phyloP scores from a whole-genome alignment of 2,888 invertebrate genomes.

The Meteorus colon region DNA sequence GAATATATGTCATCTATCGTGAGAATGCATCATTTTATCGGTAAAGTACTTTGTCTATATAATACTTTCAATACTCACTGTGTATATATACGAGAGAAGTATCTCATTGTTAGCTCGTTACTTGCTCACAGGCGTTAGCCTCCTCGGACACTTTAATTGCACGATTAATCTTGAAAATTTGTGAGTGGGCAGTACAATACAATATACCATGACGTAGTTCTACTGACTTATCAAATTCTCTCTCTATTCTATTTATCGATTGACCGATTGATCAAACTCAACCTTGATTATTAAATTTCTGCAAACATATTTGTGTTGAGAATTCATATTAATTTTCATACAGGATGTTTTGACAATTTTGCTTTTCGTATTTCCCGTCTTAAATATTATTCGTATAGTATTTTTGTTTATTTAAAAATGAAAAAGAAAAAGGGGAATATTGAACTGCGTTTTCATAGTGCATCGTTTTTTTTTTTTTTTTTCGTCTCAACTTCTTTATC shows the following conservation, averaged over 20 bases:
- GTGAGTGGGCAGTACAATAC: slow-evolving; percentile 19
- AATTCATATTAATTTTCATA: no score
- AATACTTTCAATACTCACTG: not conserved
- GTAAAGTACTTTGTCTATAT: not conserved
- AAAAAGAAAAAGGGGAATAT: not conserved
- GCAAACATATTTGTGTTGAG: not conserved
- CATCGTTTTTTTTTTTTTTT: not conserved
- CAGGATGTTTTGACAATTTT: not conserved
- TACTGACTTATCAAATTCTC: not conserved
- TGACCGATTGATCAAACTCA: not conserved
- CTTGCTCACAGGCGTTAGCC: slow-evolving; percentile 16
- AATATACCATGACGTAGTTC: not conserved
- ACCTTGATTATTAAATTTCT: slow-evolving; percentile 9
- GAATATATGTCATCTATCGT: slow-evolving; percentile 5
- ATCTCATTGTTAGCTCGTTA: slow-evolving; percentile 21
- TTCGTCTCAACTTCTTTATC: not conserved
- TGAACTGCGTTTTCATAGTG: not conserved
- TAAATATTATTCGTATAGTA: not conserved
- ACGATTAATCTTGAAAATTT: slow-evolving; percentile 28
- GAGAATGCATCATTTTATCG: not conserved
- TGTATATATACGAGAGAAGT: not conserved
- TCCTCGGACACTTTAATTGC: slow-evolving; percentile 18
- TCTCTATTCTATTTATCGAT: not conserved
- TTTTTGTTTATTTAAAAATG: not conserved
- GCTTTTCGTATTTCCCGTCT: not conserved